Evolutionary conservation across 2,888 invertebrate genomes (phyloP).

Genomic region (Drosophila heteroneura): DNA sequence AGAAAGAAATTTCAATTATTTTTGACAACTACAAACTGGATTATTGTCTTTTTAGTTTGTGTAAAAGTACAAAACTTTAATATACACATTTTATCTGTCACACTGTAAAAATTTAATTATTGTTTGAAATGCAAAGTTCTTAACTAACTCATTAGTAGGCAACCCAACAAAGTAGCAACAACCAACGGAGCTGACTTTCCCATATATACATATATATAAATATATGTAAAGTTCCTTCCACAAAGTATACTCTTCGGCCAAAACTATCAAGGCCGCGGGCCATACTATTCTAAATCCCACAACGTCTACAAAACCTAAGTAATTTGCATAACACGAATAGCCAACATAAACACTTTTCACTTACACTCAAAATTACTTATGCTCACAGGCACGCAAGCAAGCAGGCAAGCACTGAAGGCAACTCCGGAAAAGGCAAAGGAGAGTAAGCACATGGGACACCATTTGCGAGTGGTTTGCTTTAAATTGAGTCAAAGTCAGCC

Average conservation of each 20-base stretch:
- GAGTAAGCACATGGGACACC: slow-evolving; percentile 16
- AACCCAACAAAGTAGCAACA: slow-evolving; percentile 1
- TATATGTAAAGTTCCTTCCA: slow-evolving; percentile 20
- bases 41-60: neutral
- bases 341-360: slow-evolving; percentile 66
- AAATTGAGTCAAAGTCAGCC: slow-evolving; percentile 70
- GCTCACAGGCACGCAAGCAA: slow-evolving; percentile 19
- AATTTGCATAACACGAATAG: slow-evolving; percentile 75
- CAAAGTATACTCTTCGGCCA: slow-evolving; percentile 23
- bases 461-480: slow-evolving; percentile 51
- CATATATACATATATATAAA: slow-evolving; percentile 5
- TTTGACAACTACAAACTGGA: neutral
- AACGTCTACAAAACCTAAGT: slow-evolving; percentile 42
- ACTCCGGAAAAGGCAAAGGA: neutral
- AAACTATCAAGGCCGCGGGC: slow-evolving; percentile 38
- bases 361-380: slow-evolving; percentile 71
- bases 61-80: neutral
- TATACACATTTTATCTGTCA: neutral
- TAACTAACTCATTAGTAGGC: slow-evolving; percentile 42
- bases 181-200: slow-evolving; percentile 4
- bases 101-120: slow-evolving; percentile 36
- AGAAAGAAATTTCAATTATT: neutral
- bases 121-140: slow-evolving; percentile 27
- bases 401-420: neutral
- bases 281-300: slow-evolving; percentile 50